phyloP scores from a whole-genome alignment of 2,113 vertebrate genomes.

The Etheostoma cragini region DNA sequence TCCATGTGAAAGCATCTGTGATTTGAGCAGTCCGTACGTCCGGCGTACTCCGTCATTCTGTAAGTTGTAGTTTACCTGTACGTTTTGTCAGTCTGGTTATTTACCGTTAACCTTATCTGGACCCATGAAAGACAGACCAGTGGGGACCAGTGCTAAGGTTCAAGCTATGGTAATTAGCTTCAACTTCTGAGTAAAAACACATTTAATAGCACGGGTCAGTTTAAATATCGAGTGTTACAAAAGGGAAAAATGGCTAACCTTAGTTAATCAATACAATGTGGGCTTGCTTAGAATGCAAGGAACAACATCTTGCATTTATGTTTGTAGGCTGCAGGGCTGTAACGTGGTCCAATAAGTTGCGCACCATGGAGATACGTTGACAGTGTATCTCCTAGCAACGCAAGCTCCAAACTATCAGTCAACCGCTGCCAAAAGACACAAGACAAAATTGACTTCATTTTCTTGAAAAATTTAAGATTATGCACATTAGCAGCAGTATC shows the following conservation, averaged over 20 bases:
- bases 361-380: background rate
- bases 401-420: background rate
- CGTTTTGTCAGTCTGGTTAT: too few species aligned
- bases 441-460: background rate
- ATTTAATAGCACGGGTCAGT: background rate
- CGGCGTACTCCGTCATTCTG: background rate
- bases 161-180: background rate
- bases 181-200: background rate
- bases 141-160: background rate
- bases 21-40: background rate
- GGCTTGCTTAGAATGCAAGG: background rate
- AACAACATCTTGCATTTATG: background rate
- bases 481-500: constrained; percentile 19
- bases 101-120: too few species aligned
- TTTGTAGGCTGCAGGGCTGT: background rate
- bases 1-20: background rate
- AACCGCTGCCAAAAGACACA: background rate
- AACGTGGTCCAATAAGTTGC: background rate
- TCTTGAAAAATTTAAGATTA: background rate
- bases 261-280: background rate
- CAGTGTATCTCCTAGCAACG: background rate
- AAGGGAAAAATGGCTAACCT: background rate
- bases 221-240: background rate
- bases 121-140: too few species aligned
- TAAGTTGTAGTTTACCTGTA: background rate